A percentile compares a stretch with the other conserved stretches of the same genome.
Evolutionary conservation across 2,888 invertebrate genomes (phyloP).

Genomic region (Oligia fasciuncula): DNA sequence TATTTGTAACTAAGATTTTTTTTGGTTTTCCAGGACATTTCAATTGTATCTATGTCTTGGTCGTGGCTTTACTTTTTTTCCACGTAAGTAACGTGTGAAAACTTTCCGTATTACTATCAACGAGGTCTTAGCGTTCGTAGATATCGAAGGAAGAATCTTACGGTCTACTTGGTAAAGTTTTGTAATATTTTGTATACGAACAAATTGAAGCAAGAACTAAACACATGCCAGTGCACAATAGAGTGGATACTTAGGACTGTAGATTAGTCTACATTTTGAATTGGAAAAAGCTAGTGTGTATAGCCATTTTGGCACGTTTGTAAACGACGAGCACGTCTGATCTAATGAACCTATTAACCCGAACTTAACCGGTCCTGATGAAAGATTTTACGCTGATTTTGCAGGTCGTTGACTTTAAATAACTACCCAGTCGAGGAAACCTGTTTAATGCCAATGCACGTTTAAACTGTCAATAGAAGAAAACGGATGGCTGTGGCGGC

Average conservation of each 20-base stretch:
- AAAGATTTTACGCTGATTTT: constrained; percentile 15
- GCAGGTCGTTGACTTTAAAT: constrained; percentile 10
- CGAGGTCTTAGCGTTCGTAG: constrained; percentile 30
- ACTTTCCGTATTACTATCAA: constrained; percentile 52
- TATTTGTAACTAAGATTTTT: neutral
- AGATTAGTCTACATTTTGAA: neutral
- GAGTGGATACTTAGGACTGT: neutral
- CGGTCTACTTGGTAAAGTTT: constrained; percentile 40
- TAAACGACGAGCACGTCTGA: neutral
- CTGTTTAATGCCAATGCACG: constrained; percentile 39
- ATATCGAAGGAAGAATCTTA: constrained; percentile 36
- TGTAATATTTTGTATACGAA: constrained; percentile 48
- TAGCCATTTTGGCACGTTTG: neutral
- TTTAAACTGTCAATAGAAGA: constrained; percentile 45
- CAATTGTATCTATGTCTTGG: neutral
- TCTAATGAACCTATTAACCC: constrained; percentile 10
- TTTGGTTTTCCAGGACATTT: neutral
- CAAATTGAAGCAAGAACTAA: constrained; percentile 42
- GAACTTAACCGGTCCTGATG: neutral
- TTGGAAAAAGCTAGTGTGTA: neutral
- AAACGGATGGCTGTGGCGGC: constrained; percentile 36
- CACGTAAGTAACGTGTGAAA: constrained; percentile 37
- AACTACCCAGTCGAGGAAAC: constrained; percentile 1
- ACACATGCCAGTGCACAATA: neutral
- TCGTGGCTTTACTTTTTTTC: constrained; percentile 13